phyloP scores from a whole-genome alignment of 2,888 invertebrate species.

The Pristionchus mayeri region DNA sequence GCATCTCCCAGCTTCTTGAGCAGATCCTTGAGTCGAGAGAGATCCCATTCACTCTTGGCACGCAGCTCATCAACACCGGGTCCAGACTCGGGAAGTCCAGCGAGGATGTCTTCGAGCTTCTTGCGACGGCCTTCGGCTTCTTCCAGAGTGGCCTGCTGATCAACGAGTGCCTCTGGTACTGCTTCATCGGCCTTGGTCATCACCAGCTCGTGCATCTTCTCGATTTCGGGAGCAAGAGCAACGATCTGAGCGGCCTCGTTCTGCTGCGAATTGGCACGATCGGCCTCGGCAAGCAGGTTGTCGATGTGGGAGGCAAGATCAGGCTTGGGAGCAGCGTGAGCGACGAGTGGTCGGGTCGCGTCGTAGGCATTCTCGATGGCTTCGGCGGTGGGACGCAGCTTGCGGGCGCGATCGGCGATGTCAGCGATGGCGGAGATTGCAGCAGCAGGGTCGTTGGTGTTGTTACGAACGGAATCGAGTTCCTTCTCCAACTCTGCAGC shows the following conservation, averaged over 20 bases:
- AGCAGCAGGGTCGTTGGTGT: slow-evolving; percentile 6
- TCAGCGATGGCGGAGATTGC: slow-evolving; percentile 8
- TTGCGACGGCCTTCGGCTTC: slow-evolving; percentile 57
- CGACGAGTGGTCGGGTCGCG: neutral
- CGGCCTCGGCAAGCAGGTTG: slow-evolving; percentile 24
- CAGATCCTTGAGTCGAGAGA: slow-evolving; percentile 60
- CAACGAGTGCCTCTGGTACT: slow-evolving; percentile 55
- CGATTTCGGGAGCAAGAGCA: slow-evolving; percentile 57
- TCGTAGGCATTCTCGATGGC: slow-evolving; percentile 4
- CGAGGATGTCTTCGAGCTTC: slow-evolving; percentile 58
- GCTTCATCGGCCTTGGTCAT: slow-evolving; percentile 53
- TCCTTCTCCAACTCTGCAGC: slow-evolving; percentile 57
- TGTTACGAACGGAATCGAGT: slow-evolving; percentile 48
- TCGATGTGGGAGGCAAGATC: neutral
- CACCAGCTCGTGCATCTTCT: slow-evolving; percentile 52
- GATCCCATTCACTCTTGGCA: slow-evolving; percentile 59
- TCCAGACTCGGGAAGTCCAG: slow-evolving; percentile 48
- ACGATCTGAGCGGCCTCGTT: slow-evolving; percentile 56
- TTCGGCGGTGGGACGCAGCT: slow-evolving; percentile 26
- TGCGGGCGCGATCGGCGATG: slow-evolving; percentile 33
- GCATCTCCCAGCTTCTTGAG: slow-evolving; percentile 58
- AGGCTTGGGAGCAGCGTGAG: slow-evolving; percentile 32
- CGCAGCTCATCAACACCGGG: slow-evolving; percentile 52
- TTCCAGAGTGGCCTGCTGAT: slow-evolving; percentile 59
- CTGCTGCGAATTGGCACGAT: slow-evolving; percentile 51